Conservation (phyloP, 2,888 invertebrate species). For the Drosophila phalerata region DNA sequence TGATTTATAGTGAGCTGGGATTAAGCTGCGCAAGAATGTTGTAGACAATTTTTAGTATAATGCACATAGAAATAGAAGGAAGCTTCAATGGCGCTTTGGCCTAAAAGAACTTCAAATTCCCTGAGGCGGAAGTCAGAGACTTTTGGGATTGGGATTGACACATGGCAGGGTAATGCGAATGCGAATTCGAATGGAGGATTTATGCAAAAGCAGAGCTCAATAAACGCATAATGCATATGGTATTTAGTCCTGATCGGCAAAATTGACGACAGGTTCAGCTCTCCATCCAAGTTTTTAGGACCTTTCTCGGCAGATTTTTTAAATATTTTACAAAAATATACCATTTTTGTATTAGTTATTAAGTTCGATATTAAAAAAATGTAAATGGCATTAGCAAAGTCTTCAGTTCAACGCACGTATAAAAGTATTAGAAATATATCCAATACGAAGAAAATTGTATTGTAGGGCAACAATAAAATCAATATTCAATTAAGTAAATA, state of each 20-base stretch:
- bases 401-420: constrained; percentile 47
- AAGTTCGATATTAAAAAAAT: no score
- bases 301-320: no score
- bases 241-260: neutral
- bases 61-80: constrained; percentile 45
- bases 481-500: constrained; percentile 28
- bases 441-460: neutral
- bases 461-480: constrained; percentile 27
- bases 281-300: neutral
- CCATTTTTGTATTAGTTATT: no score
- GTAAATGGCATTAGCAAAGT: no score
- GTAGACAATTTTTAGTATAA: constrained; percentile 70
- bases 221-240: constrained; percentile 35
- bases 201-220: constrained; percentile 35
- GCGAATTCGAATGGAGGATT: constrained; percentile 8
- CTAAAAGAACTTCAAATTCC: constrained; percentile 46
- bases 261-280: constrained; percentile 11
- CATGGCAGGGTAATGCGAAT: constrained; percentile 13
- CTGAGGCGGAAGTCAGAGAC: constrained; percentile 55
- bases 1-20: constrained; percentile 80
- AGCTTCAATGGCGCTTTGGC: constrained; percentile 40
- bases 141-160: constrained; percentile 41
- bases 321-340: no score
- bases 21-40: constrained; percentile 75
- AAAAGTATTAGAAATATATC: constrained; percentile 53